phyloP scores from a whole-genome alignment of 1,140 invertebrate species.

The Mesaphorura yosii region DNA sequence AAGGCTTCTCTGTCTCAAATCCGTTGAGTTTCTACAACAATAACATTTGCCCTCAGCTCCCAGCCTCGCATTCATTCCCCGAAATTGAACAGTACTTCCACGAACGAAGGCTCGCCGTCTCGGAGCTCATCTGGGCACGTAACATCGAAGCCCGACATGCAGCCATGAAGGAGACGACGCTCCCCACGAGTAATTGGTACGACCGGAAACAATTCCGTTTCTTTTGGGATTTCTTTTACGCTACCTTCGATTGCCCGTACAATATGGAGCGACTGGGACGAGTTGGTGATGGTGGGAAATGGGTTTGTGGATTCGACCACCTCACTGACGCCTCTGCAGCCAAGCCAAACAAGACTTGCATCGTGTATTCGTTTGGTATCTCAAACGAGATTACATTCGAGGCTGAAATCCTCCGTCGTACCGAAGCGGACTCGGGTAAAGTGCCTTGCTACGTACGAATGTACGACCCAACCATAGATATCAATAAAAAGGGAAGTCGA shows the following conservation, averaged over 20 bases:
- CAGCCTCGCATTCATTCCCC: too few relatives aligned
- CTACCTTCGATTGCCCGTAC: slow-evolving; percentile 5
- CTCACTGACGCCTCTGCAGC: background rate
- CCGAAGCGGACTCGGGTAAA: too few relatives aligned
- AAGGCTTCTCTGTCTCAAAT: too few relatives aligned
- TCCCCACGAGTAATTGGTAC: too few relatives aligned
- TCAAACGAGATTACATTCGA: background rate
- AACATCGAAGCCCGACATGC: too few relatives aligned
- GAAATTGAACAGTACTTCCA: too few relatives aligned
- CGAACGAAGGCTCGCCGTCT: too few relatives aligned
- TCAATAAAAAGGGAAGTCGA: background rate
- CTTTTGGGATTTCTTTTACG: slow-evolving; percentile 11
- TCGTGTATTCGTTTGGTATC: slow-evolving; percentile 20
- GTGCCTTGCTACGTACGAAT: slow-evolving; percentile 6
- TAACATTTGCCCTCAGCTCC: too few relatives aligned
- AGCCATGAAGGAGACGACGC: too few relatives aligned
- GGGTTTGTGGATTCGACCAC: slow-evolving; percentile 9
- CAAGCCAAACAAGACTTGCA: background rate
- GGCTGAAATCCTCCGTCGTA: slow-evolving; percentile 6
- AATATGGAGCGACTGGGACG: background rate
- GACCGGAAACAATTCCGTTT: too few relatives aligned
- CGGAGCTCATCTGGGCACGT: too few relatives aligned
- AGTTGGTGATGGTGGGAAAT: slow-evolving; percentile 10
- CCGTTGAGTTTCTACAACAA: too few relatives aligned
- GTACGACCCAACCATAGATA: slow-evolving; percentile 2